Conservation (phyloP, 2,797 vertebrate genomes). For the Kryptopterus vitreolus region DNA sequence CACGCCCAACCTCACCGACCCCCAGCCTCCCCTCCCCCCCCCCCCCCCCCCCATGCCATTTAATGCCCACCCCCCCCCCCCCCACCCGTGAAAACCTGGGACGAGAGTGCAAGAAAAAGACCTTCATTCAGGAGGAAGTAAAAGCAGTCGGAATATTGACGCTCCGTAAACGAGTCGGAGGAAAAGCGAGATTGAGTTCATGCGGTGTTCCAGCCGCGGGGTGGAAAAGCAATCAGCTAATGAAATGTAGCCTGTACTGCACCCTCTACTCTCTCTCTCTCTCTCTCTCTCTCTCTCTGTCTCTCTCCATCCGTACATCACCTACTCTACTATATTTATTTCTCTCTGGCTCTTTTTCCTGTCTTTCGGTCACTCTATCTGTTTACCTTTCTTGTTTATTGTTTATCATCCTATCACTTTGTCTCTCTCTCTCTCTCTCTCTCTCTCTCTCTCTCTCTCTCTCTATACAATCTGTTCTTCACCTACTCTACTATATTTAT, state of each 20-base stretch:
- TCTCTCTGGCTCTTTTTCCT: constrained; percentile 53
- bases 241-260: constrained; percentile 60
- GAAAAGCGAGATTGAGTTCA: constrained; percentile 73
- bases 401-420: too few species aligned
- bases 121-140: constrained; percentile 56
- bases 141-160: constrained; percentile 72
- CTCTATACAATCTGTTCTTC: too few species aligned
- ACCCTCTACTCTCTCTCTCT: constrained; percentile 12
- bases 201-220: constrained; percentile 60
- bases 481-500: background rate
- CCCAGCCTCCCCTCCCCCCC: too few species aligned
- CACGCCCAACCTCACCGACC: too few species aligned
- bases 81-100: constrained; percentile 4
- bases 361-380: constrained; percentile 16
- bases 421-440: background rate
- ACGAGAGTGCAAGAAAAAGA: constrained; percentile 12
- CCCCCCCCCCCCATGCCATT: too few species aligned
- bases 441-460: background rate
- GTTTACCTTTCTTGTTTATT: too few species aligned
- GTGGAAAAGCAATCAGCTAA: constrained; percentile 59
- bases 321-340: background rate
- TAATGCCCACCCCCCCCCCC: too few species aligned
- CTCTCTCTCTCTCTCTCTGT: background rate
- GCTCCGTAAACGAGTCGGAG: constrained; percentile 74
- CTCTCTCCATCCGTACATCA: too few species aligned